Evolutionary conservation across 1,140 invertebrate species (phyloP).

Genomic region (Hormaphis cornu): DNA sequence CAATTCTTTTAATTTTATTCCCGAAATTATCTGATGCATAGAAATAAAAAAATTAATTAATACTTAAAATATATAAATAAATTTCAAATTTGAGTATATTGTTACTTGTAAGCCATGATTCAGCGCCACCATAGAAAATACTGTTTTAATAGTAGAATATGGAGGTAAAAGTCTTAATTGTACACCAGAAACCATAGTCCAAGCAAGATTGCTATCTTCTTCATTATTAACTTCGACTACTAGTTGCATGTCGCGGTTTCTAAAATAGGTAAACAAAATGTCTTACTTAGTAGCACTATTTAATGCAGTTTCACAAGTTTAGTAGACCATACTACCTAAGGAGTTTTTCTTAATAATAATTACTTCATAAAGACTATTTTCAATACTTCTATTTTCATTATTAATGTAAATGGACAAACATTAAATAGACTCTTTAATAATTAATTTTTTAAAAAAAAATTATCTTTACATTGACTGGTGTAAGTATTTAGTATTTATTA

Average conservation of each 20-base stretch:
- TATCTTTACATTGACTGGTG: too few relatives aligned
- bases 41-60: neutral
- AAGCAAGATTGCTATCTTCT: slow-evolving; percentile 20
- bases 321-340: too few relatives aligned
- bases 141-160: slow-evolving; percentile 10
- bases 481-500: too few relatives aligned
- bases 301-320: too few relatives aligned
- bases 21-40: slow-evolving; percentile 16
- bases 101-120: slow-evolving; percentile 21
- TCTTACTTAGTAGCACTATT: too few relatives aligned
- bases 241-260: slow-evolving; percentile 23
- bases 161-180: slow-evolving; percentile 18
- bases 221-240: slow-evolving; percentile 13
- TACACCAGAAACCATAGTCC: slow-evolving; percentile 21
- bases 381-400: too few relatives aligned
- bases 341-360: too few relatives aligned
- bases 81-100: neutral
- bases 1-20: slow-evolving; percentile 16
- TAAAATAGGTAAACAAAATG: neutral
- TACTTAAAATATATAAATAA: neutral
- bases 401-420: too few relatives aligned
- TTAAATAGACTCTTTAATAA: too few relatives aligned
- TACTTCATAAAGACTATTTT: too few relatives aligned
- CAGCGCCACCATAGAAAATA: slow-evolving; percentile 11
- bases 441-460: too few relatives aligned